Evolutionary conservation across 2,113 vertebrate species (phyloP).

Genomic region (Chlamydotis undulata): DNA sequence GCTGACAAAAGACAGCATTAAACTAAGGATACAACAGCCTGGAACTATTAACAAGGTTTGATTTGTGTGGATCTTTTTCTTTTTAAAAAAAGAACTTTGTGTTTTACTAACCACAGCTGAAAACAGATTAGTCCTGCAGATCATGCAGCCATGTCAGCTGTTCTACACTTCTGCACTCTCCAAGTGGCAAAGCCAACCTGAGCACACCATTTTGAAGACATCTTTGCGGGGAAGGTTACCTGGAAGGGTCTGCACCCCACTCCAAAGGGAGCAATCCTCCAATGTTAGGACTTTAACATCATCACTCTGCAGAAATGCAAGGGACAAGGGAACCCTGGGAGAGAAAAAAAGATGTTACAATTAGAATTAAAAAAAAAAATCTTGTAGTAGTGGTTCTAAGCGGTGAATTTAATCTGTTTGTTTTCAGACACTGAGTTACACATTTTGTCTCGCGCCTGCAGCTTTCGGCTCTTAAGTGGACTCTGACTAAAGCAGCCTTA

Average conservation of each 20-base stretch:
- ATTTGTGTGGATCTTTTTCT: not conserved
- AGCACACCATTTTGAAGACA: fast-evolving
- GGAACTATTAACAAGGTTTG: not conserved
- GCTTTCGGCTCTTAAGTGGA: not conserved
- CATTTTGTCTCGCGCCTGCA: not conserved
- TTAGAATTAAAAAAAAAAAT: not conserved
- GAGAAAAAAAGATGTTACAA: not conserved
- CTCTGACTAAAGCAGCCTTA: not conserved
- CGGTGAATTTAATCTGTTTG: not conserved
- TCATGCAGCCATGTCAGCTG: fast-evolving
- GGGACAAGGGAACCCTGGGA: not conserved
- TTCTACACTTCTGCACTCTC: not conserved
- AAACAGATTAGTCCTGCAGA: not conserved
- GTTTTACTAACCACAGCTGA: not conserved
- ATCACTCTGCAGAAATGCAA: not conserved
- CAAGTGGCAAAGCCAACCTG: fast-evolving
- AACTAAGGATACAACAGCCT: not conserved
- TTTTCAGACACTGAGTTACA: not conserved
- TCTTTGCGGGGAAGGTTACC: not conserved
- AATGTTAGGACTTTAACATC: not conserved
- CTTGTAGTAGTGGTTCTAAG: not conserved
- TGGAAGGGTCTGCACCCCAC: not conserved
- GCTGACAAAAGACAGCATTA: not conserved
- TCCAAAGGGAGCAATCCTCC: not conserved
- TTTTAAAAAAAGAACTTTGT: not conserved